Evolutionary conservation across 2,113 vertebrate species (phyloP), one percentile per base, ranked within the genome.

Genomic region (Trinectes maculatus): DNA sequence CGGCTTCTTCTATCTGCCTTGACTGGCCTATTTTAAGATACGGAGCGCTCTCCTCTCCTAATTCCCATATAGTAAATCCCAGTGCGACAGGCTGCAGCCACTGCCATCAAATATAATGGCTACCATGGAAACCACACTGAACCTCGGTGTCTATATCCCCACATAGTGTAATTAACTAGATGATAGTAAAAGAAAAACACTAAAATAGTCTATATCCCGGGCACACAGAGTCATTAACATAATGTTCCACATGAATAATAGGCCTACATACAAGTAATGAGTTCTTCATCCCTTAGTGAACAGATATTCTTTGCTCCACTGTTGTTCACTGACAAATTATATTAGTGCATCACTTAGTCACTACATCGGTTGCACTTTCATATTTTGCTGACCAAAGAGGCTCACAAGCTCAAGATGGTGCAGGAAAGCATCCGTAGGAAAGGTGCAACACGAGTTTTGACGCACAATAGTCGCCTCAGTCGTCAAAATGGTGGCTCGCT

Each of bases 401-500:
- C 46, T 34, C 47, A 43, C 13, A 4, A 4, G 56, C 25, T 47
- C 10, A 19, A 55, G 42, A 43, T 25, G 9, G 64, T 37, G 58
- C 65, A 47, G 37, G 63, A 57, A 60, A 60, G n/a, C 47, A 57
- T 74, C 42, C 40, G 28, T 22, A 19, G 57, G 39, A 42, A 71
- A 74, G 65, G 34, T 68, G 31, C 51, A 65, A 47, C 56, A 54
- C 18, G 46, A 44, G 33, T 81, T 54, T 77, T 6, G 8, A 69
- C 44, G 39, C 33, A 16, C 24, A 11, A 26, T 63, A 43, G 22
- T 40, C 52, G 57, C 43, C 51, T 51, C 39, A 26, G 63, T 71
- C 83, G 63, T 71, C 83, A 86, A 89, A 86, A 91, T 88, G 88
- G 85, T 71, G 66, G 61, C 65, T 46, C 19, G 24, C 65, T 55